Conservation (phyloP, 2,797 vertebrate genomes). For the Limnodromus scolopaceus region DNA sequence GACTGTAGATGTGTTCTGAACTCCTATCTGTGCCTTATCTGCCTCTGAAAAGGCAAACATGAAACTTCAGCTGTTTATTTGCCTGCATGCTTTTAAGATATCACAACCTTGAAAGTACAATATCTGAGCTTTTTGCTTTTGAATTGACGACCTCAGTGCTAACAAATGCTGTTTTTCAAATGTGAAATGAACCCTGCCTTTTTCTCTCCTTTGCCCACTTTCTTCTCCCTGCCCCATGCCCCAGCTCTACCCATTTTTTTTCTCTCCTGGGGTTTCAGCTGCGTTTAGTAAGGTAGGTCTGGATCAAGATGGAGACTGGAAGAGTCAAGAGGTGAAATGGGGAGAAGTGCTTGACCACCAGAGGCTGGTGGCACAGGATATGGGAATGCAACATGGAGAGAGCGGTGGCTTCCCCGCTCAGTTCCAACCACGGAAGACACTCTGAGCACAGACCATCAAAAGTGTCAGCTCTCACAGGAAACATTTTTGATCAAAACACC, state of each 20-base stretch:
- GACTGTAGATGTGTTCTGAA: not conserved
- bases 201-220: not conserved
- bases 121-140: not conserved
- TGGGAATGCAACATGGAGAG: not conserved
- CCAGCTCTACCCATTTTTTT: not conserved
- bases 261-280: not conserved
- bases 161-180: not conserved
- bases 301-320: not conserved
- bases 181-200: not conserved
- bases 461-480: not conserved
- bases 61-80: slow-evolving; percentile 28
- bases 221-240: not conserved
- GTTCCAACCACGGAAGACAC: not conserved
- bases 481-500: not conserved
- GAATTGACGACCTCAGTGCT: not conserved
- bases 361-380: not conserved
- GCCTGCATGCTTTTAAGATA: slow-evolving; percentile 43
- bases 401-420: not conserved
- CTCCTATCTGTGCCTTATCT: slow-evolving; percentile 63
- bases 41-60: slow-evolving; percentile 45
- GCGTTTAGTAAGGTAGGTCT: not conserved
- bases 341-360: not conserved
- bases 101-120: slow-evolving; percentile 43
- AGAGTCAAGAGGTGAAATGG: not conserved
- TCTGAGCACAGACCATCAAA: not conserved